Percentiles rank a stretch among this genome's conserved stretches.
These are phyloP conservation scores for Plumapathes pennacea DNA, from an alignment of 92 coral and sea anemone genomes.

Conservation along the genomic window DNA sequence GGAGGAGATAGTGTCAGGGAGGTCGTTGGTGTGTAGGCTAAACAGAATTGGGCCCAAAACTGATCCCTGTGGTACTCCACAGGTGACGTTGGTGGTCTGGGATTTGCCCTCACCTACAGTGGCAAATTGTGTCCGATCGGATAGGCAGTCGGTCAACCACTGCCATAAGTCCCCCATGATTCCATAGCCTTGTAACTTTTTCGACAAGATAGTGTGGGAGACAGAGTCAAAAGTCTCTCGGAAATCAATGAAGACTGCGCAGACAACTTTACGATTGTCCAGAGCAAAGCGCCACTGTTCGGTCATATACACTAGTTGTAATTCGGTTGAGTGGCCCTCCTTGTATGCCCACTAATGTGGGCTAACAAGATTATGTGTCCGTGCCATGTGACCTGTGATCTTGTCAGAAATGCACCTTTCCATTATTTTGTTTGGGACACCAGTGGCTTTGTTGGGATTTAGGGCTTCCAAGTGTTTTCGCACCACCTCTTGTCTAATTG, in stretches of 20 bases:
- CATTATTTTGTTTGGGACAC: no score
- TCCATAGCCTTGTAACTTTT: constrained; percentile 27
- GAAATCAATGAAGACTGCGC: constrained; percentile 29
- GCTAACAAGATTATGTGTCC: no score
- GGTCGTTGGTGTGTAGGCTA: constrained; percentile 19
- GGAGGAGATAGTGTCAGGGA: no score
- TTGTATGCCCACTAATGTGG: constrained; percentile 4
- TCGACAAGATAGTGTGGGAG: constrained; percentile 26
- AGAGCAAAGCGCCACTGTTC: constrained; percentile 33
- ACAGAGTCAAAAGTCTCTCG: constrained; percentile 50
- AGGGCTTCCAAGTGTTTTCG: no score
- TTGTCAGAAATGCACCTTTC: no score
- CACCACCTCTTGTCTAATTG: no score
- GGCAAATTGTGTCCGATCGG: constrained; percentile 28
- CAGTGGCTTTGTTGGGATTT: no score
- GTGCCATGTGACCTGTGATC: no score
- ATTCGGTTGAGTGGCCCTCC: constrained; percentile 2
- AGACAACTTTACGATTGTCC: constrained; percentile 30
- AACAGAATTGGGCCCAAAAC: constrained; percentile 29
- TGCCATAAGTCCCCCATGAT: constrained; percentile 31
- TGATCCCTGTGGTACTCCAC: constrained; percentile 28
- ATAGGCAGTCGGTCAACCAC: constrained; percentile 30
- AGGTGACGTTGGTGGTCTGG: constrained; percentile 14
- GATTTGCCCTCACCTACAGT: constrained; percentile 11
- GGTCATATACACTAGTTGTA: constrained; percentile 8